Conservation (phyloP, 1,140 invertebrate genomes). For the Drosophila orena region DNA sequence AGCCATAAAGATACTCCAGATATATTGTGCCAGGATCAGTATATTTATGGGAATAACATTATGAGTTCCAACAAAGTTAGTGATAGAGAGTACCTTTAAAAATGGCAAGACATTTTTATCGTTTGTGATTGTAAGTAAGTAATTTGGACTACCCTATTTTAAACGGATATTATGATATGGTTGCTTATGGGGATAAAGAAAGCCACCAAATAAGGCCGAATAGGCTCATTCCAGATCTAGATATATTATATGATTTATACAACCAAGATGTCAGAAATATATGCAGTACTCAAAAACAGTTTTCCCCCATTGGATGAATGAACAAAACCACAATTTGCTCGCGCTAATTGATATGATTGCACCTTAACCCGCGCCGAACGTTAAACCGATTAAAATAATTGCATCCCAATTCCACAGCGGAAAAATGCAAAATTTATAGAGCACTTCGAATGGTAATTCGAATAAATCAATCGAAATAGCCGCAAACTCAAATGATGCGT, state of each 20-base stretch:
- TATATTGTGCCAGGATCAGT: neutral
- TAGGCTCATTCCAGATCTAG: too few relatives aligned
- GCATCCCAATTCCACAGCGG: slow-evolving; percentile 21
- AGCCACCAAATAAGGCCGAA: too few relatives aligned
- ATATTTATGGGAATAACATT: neutral
- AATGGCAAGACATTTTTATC: too few relatives aligned
- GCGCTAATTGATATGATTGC: slow-evolving; percentile 9
- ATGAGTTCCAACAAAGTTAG: neutral
- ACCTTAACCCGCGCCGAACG: slow-evolving; percentile 14
- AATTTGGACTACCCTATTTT: too few relatives aligned
- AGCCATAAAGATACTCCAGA: neutral
- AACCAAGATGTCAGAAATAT: too few relatives aligned
- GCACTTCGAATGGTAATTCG: slow-evolving; percentile 38
- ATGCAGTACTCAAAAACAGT: too few relatives aligned
- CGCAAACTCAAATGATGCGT: slow-evolving; percentile 79
- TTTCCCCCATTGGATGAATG: neutral
- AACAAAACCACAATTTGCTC: neutral
- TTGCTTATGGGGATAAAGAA: too few relatives aligned
- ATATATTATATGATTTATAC: too few relatives aligned
- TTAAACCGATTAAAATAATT: slow-evolving; percentile 56
- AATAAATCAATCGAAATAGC: slow-evolving; percentile 76
- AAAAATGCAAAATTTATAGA: slow-evolving; percentile 23
- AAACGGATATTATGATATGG: too few relatives aligned
- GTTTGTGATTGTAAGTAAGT: too few relatives aligned
- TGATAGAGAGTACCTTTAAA: too few relatives aligned